Evolutionary conservation across 2,888 invertebrate genomes (phyloP).

Genomic region (Calliphora vomitoria): DNA sequence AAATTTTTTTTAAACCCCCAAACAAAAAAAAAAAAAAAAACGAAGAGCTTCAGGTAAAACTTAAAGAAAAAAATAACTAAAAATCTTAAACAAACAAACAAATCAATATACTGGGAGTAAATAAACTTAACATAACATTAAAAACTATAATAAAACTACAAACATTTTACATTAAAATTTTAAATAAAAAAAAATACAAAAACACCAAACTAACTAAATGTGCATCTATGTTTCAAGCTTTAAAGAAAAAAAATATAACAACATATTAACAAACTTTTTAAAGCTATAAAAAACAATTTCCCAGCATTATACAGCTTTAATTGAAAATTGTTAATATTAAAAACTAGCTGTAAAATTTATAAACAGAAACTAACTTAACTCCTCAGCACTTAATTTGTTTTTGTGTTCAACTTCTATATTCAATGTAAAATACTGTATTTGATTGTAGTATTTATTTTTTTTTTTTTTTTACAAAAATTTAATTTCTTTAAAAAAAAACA

Average conservation of each 20-base stretch:
- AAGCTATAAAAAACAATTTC: not conserved
- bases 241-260: not conserved
- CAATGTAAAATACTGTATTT: not conserved
- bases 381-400: constrained; percentile 44
- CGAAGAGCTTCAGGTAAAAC: constrained; percentile 60
- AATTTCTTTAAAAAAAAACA: too few species aligned
- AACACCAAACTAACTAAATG: not conserved
- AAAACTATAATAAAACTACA: not conserved
- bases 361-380: not conserved
- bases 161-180: not conserved
- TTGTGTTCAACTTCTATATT: not conserved
- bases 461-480: not conserved
- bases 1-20: not conserved
- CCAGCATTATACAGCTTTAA: not conserved
- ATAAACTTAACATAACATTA: not conserved
- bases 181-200: not conserved
- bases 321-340: not conserved
- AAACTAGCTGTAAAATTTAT: not conserved
- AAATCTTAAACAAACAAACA: not conserved
- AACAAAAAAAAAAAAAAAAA: not conserved
- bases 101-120: constrained; percentile 63
- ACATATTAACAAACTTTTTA: not conserved
- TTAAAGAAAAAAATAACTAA: constrained; percentile 11
- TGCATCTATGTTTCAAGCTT: not conserved
- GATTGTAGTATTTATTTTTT: not conserved